Base-by-base conservation (phyloP, 1,140 invertebrate species). In the Campoletis sonorensis region DNA sequence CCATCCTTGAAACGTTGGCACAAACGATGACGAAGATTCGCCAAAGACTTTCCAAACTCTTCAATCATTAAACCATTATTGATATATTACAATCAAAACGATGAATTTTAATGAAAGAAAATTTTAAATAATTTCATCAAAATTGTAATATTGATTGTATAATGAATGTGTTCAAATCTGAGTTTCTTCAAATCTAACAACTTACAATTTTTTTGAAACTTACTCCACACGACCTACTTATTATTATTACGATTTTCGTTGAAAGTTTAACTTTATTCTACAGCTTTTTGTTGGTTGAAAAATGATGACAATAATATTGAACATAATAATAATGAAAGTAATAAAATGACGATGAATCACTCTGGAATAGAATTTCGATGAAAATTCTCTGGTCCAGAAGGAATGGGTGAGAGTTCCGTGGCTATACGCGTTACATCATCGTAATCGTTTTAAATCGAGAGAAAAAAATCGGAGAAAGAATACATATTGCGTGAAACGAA, bases 401-500 rank as follows among this genome's bases (percentile, higher is more conserved):
- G 54, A 18, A n/a, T 58, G 21, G 16, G 54, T n/a, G 54, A 58
- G 54, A 58, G 54, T 58, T 58, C 54, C 21, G 54, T 58, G 16
- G 54, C 21, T 21, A 21, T 8, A 58, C 10, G 54, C 54, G 54
- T 58, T 58, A 58, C 54, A 58, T 58, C 54, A 58, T 21, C 51
- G 51, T 58, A 7, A 4, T 1, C 54, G 54, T 21, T n/a, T 58
- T 21, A 58, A 4, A 58, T 45, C 54, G 54, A n/a, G 1, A 4
- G 18, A 58, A 58, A 58, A 58, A 58, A 58, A 13, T 13, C 18
- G 21, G 21, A 58, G 1, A 58, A 58, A n/a, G 54, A 58, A 23
- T 58, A 58, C 13, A 58, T 45, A 58, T 58, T 58, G 54, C 54
- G 18, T 58, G 54, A 58, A 54, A 54, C 18, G 49, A 54, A 58